Evolutionary conservation across 1,140 invertebrate species (phyloP).

Genomic region (Caenorhabditis remanei): DNA sequence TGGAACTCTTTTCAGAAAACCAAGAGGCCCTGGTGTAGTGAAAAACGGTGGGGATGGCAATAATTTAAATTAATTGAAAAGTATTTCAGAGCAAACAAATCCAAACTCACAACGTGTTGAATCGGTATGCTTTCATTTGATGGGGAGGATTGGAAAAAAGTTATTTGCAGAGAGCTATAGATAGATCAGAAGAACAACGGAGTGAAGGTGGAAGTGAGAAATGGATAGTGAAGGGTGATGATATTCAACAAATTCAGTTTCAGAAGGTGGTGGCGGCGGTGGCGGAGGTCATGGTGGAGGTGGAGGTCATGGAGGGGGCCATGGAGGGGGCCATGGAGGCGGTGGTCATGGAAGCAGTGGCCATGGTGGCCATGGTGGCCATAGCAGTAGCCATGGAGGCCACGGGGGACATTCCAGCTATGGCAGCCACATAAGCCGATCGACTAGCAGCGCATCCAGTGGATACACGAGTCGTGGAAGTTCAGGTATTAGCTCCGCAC

Average conservation of each 20-base stretch:
- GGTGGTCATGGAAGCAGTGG: not conserved
- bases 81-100: not conserved
- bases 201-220: constrained; percentile 26
- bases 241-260: not conserved
- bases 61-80: not conserved
- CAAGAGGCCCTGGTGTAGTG: not conserved
- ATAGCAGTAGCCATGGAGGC: too few relatives aligned
- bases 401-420: not conserved
- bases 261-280: constrained; percentile 12
- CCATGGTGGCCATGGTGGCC: not conserved
- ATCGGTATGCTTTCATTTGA: not conserved
- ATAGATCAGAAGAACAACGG: not conserved
- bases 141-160: not conserved
- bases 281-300: not conserved
- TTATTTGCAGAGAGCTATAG: not conserved
- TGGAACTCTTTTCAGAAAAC: not conserved
- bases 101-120: not conserved
- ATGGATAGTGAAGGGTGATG: not conserved
- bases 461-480: too few relatives aligned
- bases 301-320: not conserved
- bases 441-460: not conserved
- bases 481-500: too few relatives aligned
- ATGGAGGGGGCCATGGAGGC: not conserved
- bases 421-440: not conserved
- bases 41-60: not conserved